A percentile compares a stretch with the other conserved stretches of the same genome.
Evolutionary conservation across 2,888 invertebrate species (phyloP).

Genomic region (Sminthurinus aureus): DNA sequence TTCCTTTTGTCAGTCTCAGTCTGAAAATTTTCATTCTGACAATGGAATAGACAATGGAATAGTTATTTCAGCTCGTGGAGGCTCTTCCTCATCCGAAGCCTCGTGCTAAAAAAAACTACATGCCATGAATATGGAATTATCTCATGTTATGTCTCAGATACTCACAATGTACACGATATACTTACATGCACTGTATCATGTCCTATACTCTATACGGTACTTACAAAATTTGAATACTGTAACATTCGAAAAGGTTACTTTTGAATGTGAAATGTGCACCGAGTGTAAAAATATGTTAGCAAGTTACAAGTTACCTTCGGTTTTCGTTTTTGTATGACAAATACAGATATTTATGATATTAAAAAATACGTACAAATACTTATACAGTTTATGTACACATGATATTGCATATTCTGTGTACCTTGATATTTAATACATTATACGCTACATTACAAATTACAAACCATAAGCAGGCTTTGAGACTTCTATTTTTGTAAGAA

Average conservation of each 20-base stretch:
- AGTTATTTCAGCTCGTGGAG: constrained; percentile 13
- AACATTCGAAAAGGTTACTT: too few relatives aligned
- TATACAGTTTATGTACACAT: not conserved
- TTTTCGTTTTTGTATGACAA: not conserved
- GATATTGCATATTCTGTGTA: too few relatives aligned
- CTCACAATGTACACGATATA: too few relatives aligned
- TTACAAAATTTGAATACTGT: too few relatives aligned
- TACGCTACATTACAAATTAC: not conserved
- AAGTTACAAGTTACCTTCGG: not conserved
- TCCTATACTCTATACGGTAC: too few relatives aligned
- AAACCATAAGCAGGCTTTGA: not conserved
- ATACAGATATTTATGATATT: not conserved
- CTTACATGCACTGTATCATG: too few relatives aligned
- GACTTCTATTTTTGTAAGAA: constrained; percentile 3
- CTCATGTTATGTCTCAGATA: not conserved
- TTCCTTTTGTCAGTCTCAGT: constrained; percentile 14
- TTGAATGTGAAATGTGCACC: too few relatives aligned
- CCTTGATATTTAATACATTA: not conserved
- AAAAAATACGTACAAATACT: not conserved
- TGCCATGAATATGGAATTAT: not conserved
- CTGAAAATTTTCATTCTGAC: not conserved
- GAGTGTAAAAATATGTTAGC: too few relatives aligned
- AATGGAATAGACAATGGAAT: constrained; percentile 25
- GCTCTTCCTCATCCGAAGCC: constrained; percentile 26
- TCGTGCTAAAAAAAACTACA: constrained; percentile 11